Evolutionary conservation across 2,113 vertebrate species (phyloP).

Genomic region (Otolemur garnettii): DNA sequence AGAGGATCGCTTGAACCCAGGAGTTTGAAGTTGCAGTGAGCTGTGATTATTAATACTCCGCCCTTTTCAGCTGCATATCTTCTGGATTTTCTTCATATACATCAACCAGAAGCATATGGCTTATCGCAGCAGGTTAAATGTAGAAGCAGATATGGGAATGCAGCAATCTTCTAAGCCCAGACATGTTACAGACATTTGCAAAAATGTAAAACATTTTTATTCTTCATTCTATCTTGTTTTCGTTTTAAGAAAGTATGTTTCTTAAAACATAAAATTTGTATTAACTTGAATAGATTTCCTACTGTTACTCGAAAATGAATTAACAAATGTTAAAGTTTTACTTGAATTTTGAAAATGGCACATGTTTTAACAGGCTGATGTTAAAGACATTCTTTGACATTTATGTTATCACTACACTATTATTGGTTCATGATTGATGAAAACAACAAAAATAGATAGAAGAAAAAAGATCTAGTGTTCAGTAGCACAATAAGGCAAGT

Average conservation of each 20-base stretch:
- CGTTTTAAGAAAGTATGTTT: background rate
- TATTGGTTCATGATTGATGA: background rate
- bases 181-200: background rate
- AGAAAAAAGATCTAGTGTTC: background rate
- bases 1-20: no score
- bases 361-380: background rate
- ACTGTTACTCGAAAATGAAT: background rate
- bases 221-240: background rate
- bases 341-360: constrained; percentile 2
- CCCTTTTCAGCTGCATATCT: background rate
- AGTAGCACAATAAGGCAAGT: background rate
- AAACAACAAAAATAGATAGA: background rate
- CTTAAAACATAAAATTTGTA: background rate
- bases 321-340: background rate
- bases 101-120: background rate
- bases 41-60: no score
- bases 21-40: no score
- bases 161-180: background rate
- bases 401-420: background rate
- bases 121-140: background rate
- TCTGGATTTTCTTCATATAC: background rate
- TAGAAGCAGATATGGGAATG: background rate
- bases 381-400: background rate
- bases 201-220: background rate
- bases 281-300: background rate